Evolutionary conservation across 2,888 invertebrate genomes (phyloP).

Genomic region (Lycophotia porphyrea): DNA sequence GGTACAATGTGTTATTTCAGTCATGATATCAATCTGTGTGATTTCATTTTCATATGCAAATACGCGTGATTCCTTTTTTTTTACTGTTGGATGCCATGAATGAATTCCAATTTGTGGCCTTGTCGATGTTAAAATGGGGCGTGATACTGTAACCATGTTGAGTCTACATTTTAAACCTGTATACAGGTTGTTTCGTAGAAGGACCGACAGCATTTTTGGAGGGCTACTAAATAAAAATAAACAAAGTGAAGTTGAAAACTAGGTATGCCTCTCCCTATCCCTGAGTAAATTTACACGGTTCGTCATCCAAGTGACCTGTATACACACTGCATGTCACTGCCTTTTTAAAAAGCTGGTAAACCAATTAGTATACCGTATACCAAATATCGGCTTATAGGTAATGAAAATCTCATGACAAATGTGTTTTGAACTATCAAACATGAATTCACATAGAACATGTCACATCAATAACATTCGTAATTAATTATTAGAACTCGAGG

Average conservation of each 20-base stretch:
- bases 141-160: not conserved
- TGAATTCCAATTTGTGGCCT: slow-evolving; percentile 39
- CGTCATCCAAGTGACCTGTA: not conserved
- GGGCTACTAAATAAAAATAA: not conserved
- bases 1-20: slow-evolving; percentile 64
- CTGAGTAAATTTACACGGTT: not conserved
- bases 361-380: no score
- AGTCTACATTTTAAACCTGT: not conserved
- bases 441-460: not conserved
- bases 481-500: not conserved
- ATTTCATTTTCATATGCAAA: slow-evolving; percentile 59
- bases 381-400: no score
- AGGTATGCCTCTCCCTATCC: not conserved
- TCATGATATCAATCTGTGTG: slow-evolving; percentile 63
- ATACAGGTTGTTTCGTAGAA: not conserved
- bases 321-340: not conserved
- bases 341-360: not conserved
- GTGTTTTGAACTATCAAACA: not conserved
- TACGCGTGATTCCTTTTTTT: slow-evolving; percentile 35
- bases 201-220: not conserved
- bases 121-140: slow-evolving; percentile 15
- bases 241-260: not conserved
- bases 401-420: not conserved
- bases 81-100: slow-evolving; percentile 8
- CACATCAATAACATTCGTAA: not conserved